Evolutionary conservation across 2,113 vertebrate species (phyloP).

Genomic region (Xenopus laevis): DNA sequence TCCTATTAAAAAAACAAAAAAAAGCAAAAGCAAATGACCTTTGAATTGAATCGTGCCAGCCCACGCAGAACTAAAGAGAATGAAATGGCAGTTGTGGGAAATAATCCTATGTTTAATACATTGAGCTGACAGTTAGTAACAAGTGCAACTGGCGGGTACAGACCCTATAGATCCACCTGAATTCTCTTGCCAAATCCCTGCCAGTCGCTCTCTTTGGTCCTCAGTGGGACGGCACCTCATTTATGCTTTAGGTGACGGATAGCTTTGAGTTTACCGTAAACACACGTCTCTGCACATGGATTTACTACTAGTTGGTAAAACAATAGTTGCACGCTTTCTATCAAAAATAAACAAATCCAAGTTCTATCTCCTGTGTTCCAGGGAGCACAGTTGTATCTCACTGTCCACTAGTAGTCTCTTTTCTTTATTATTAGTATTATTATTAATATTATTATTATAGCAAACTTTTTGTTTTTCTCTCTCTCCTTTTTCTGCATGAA

Average conservation of each 20-base stretch:
- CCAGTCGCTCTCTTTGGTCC: slow-evolving; percentile 8
- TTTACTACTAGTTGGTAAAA: slow-evolving; percentile 19
- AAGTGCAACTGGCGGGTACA: no score
- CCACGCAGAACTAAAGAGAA: slow-evolving; percentile 26
- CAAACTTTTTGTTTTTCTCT: slow-evolving; percentile 11
- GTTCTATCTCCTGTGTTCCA: slow-evolving; percentile 15
- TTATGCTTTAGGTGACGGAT: slow-evolving; percentile 36
- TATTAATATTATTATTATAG: slow-evolving; percentile 24
- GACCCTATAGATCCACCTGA: no score
- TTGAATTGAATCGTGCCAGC: slow-evolving; percentile 14
- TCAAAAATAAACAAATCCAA: slow-evolving; percentile 6
- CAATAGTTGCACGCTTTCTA: slow-evolving; percentile 4
- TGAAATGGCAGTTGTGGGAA: not conserved
- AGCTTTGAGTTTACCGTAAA: slow-evolving; percentile 48
- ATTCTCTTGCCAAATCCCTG: no score
- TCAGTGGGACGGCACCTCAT: slow-evolving; percentile 21
- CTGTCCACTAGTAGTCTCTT: slow-evolving; percentile 36
- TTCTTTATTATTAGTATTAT: slow-evolving; percentile 38
- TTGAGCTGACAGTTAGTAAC: no score
- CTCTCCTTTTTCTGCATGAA: slow-evolving; percentile 69
- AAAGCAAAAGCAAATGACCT: not conserved
- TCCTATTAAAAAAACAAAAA: not conserved
- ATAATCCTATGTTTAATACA: no score
- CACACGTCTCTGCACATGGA: slow-evolving; percentile 10
- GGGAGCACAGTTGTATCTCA: slow-evolving; percentile 41